Base-by-base conservation (phyloP, 1,140 invertebrate genomes). In the Drosophila bipectinata region DNA sequence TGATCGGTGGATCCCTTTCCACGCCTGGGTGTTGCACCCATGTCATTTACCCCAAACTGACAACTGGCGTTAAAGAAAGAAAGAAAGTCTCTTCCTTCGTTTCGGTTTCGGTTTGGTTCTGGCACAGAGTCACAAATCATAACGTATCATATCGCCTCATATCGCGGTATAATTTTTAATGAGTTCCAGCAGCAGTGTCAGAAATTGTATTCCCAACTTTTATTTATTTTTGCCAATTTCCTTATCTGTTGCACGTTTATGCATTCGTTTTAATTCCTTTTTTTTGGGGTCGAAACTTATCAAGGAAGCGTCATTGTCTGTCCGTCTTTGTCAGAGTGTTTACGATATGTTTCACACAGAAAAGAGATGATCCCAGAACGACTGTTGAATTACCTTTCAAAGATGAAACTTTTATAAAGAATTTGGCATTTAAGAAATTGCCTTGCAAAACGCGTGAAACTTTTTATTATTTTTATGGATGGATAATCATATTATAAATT, bases 11-110 rank as follows among this genome's bases (percentile, higher is more conserved):
- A 34, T 59, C 79, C 71, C 79, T 75, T 75, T 52, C 72, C 83
- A 75, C 68, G 79, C 69, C 79, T 85, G 81, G 81, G 81, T 85
- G 81, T 85, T 85, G 68, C 82, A 85, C 83, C 81, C 78, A 87
- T 85, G 74, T 85, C 81, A 85, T 26, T 49, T 9, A 47, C 28
- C 10, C 44, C 44, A 47, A 44, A 44, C 60, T 77, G 77, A 87
- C 68, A 85, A 87, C 77, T 72, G 82, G 80, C 80, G 81, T 85
- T 84, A 83, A 79, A 47, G 56, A 73, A 72, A 78, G 64, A 67
- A 81, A 78, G 64, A 67, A 81, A 82, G 83, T 61, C 76, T 68
- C 62, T 76, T 34, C 73, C 57, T 4, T 3, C 41, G 10, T 37
- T 37, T 37, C 14, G 41, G 41, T 18, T 44, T 44, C 41, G 14